Evolutionary conservation across 30 jellyfish, hydroid and myxozoan genomes (phyloP), one percentile per base, ranked within the genome.

Genomic region (Aurelia coerulea): DNA sequence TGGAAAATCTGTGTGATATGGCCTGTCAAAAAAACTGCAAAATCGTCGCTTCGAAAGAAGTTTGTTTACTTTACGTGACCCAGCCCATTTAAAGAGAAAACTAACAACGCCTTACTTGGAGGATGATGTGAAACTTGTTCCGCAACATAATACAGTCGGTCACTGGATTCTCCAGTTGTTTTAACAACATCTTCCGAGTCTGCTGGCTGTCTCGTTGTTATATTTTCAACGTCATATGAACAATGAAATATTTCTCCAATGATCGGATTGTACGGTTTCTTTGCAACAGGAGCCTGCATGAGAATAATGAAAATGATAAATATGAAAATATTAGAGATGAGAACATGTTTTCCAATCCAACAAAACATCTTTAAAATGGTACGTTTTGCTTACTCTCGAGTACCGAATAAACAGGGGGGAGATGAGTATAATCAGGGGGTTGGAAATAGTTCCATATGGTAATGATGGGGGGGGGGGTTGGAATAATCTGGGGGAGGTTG

Each of bases 41-140:
- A n/a, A n/a, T n/a, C n/a, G n/a, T n/a, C n/a, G n/a, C n/a, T n/a
- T n/a, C n/a, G n/a, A n/a, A n/a, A n/a, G n/a, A n/a, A n/a, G n/a
- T n/a, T n/a, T n/a, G n/a, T n/a, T n/a, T n/a, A n/a, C n/a, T n/a
- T n/a, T n/a, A n/a, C n/a, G n/a, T n/a, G n/a, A n/a, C n/a, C n/a
- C n/a, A n/a, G n/a, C n/a, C n/a, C n/a, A n/a, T n/a, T 8, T 39
- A 8, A 2, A 39, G 50, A 39, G 5, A 39, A 39, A 39, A 39
- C 50, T 39, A 39, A 46, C 14, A 46, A 33, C 35, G 17, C 11
- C 87, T 51, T 86, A 95, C 99, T 96, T 74, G 99, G 99, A 5
- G 99, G 99, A 81, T 96, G 99, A 39, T 96, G 99, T 2, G 98
- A 90, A 37, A 96, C 99, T 91, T 96, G 99, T 79, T 96, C 99